Evolutionary conservation across 2,113 vertebrate species (phyloP).

Genomic region (Globicephala melas): DNA sequence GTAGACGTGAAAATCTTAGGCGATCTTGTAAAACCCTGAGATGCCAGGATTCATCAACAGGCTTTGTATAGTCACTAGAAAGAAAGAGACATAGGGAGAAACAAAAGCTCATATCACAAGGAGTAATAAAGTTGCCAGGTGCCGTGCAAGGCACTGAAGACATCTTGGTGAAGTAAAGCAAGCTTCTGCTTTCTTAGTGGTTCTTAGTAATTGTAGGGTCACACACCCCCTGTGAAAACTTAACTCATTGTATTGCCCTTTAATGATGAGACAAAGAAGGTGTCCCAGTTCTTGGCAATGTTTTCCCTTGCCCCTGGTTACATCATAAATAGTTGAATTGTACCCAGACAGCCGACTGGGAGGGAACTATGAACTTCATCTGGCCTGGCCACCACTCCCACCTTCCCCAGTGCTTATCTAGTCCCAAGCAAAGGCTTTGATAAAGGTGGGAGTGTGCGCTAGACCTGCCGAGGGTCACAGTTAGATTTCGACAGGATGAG

Average conservation of each 20-base stretch:
- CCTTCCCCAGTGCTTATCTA: background rate
- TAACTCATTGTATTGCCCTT: background rate
- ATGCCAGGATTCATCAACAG: background rate
- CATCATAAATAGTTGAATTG: background rate
- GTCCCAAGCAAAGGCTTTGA: background rate
- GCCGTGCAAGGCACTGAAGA: background rate
- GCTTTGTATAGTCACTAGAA: background rate
- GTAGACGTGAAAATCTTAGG: background rate
- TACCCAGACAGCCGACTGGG: background rate
- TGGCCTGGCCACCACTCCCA: background rate
- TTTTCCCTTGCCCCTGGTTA: background rate
- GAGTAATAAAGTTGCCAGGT: background rate
- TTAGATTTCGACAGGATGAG: background rate
- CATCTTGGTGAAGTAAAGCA: background rate
- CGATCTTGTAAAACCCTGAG: background rate
- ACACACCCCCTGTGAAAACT: background rate
- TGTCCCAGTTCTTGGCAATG: background rate
- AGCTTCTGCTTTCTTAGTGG: background rate
- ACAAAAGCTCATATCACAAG: background rate
- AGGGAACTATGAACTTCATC: background rate
- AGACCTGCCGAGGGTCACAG: background rate
- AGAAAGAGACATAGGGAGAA: background rate
- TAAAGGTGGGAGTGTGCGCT: background rate
- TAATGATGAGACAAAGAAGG: background rate
- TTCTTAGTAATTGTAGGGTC: background rate